Base-by-base conservation (phyloP, 1,140 invertebrate genomes). In the Heliconius himera region DNA sequence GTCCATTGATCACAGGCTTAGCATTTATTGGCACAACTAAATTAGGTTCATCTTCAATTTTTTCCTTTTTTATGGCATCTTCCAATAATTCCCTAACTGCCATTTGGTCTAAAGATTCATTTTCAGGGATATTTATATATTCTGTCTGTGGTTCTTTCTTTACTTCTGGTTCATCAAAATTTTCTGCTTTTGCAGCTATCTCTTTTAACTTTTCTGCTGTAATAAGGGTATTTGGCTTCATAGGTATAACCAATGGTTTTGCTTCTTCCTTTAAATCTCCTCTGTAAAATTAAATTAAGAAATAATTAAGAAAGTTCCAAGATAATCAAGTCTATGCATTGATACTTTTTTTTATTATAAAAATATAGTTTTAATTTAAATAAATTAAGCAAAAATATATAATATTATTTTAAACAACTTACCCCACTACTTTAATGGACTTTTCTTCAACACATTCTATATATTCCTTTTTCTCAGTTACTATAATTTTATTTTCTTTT, bases 401-500 rank as follows among this genome's bases (percentile, higher is more conserved):
- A 20, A 51, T 26, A 8, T 16, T 26, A 29, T 66, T 29, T 29
- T 5, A 46, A 51, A 60, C 70, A 66, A 93, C 95, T 95, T 95
- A 97, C 96, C 96, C 96, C 72, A 96, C 91, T 74, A 97, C 90
- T 95, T 96, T 97, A 54, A 97, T 97, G 78, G 96, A 94, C 84
- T 97, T 96, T 22, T 96, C 96, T 93, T 98, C 97, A 3, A 97
- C 89, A 87, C 96, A 97, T 84, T 97, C 96, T 79, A 97, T 97
- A 49, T 96, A 96, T 85, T 98, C 90, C 73, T 93, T 95, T 86
- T 95, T 95, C 81, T 95, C 87, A 80, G 93, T 87, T 70, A 96
- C 92, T 77, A 95, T 88, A 36, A 95, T 88, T 78, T 95, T 95
- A 29, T 96, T 91, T 85, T 96, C 96, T 87, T 97, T 97, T 54